Evolutionary conservation across 2,888 invertebrate species (phyloP), one percentile per base, ranked within the genome.

Genomic region (Spisula solida): DNA sequence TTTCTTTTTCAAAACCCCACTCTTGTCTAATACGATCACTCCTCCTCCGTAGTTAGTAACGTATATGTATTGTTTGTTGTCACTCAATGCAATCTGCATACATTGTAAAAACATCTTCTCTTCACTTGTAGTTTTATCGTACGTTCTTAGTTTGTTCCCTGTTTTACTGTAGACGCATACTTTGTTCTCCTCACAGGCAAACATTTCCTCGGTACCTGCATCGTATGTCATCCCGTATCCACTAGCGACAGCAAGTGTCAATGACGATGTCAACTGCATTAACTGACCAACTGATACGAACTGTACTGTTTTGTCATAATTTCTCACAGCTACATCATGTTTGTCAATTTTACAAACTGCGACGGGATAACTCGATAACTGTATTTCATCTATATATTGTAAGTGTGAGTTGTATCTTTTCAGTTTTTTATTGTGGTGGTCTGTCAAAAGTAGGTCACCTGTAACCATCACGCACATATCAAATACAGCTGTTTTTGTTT

Each of bases 71-170:
- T 81, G 31, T 81, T 51, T 81, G 55, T 55, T 55, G 20, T 51
- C 81, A 55, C 81, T 81, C 55, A 81, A 31, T 29, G 81, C 55
- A 31, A 81, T 81, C 18, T 81, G 51, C 51, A 31, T 81, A 20
- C 51, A 81, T 1, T 29, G 31, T 18, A 20, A 29, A 55, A 81
- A 55, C 29, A 51, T 31, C 25, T 1, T 0, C 51, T 81, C 29
- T 16, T 29, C 25, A 29, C 51, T 81, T 25, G 51, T 51, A 51
- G 25, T 51, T 29, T 55, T 81, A 18, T 81, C 81, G 18, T 41
- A 81, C 12, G 80, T 25, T 25, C 80, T 47, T 80, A 80, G 31
- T 51, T 48, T n/a, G 20, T 14, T 29, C 0, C 80, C 80, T 1
- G 47, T 51, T 48, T 80, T 80, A 25, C 51, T 80, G 20, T 80